Conservation (phyloP, 2,797 vertebrate species). For the Podargus strigoides region DNA sequence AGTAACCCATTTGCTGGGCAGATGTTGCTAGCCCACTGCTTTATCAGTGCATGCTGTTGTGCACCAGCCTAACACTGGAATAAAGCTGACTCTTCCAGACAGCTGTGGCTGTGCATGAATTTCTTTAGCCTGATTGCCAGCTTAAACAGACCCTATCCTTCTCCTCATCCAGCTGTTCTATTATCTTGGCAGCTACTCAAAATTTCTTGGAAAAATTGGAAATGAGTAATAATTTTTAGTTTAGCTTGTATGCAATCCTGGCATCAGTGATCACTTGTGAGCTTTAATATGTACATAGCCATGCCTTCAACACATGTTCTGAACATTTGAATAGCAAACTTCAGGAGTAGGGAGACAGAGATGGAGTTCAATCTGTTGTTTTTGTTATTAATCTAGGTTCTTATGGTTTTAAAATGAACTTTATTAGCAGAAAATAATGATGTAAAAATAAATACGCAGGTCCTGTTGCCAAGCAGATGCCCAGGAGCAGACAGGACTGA, state of each 20-base stretch:
- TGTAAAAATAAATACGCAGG: not conserved
- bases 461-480: not conserved
- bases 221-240: constrained; percentile 4
- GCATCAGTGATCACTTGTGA: not conserved
- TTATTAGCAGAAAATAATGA: not conserved
- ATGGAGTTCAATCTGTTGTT: not conserved
- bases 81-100: not conserved
- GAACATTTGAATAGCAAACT: not conserved
- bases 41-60: not conserved
- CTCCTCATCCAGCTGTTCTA: not conserved
- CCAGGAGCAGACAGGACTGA: not conserved
- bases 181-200: constrained; percentile 14
- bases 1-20: not conserved
- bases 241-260: not conserved
- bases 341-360: not conserved
- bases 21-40: not conserved
- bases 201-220: constrained; percentile 28
- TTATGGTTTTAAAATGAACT: not conserved
- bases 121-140: not conserved
- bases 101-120: not conserved
- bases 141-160: not conserved
- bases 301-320: not conserved
- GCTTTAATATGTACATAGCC: not conserved
- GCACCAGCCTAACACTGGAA: not conserved
- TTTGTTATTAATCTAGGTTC: not conserved